Conservation (phyloP, 2,888 invertebrate species). For the Cheiracanthium punctorium region DNA sequence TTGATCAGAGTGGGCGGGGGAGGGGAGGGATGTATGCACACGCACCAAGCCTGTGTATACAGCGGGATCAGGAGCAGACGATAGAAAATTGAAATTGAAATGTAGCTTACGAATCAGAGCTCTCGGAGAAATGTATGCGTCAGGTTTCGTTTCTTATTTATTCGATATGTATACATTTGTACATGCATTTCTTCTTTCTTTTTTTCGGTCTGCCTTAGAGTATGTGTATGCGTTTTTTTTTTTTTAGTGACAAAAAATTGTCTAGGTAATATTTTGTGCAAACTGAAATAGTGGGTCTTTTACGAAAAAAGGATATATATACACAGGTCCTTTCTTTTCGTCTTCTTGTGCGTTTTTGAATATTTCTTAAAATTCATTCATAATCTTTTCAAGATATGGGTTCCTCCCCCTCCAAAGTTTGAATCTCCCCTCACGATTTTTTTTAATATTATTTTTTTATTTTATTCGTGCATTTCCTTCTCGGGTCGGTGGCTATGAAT, state of each 20-base stretch:
- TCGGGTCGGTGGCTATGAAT: neutral
- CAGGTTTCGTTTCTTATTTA: neutral
- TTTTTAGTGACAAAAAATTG: neutral
- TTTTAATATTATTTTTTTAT: too few species aligned
- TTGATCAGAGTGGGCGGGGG: too few species aligned
- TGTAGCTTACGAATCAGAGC: neutral
- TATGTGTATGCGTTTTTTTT: slow-evolving; percentile 1
- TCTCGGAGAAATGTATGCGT: neutral
- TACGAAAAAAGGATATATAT: neutral
- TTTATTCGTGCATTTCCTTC: neutral
- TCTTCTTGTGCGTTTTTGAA: neutral
- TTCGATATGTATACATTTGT: neutral
- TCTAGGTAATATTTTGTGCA: neutral
- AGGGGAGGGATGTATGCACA: too few species aligned
- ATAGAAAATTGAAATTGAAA: slow-evolving; percentile 30
- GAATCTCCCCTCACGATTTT: too few species aligned
- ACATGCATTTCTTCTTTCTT: too few species aligned
- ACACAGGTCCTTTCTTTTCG: neutral
- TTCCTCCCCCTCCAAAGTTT: too few species aligned
- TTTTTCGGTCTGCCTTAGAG: neutral
- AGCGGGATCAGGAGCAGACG: too few species aligned
- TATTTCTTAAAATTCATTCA: slow-evolving; percentile 34
- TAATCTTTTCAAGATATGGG: slow-evolving; percentile 12
- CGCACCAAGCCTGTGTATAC: too few species aligned
- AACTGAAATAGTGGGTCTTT: neutral